Percentiles rank a stretch among this genome's conserved stretches.
Conservation (phyloP, 64 coral and sea anemone species). For the Montipora sp. region DNA sequence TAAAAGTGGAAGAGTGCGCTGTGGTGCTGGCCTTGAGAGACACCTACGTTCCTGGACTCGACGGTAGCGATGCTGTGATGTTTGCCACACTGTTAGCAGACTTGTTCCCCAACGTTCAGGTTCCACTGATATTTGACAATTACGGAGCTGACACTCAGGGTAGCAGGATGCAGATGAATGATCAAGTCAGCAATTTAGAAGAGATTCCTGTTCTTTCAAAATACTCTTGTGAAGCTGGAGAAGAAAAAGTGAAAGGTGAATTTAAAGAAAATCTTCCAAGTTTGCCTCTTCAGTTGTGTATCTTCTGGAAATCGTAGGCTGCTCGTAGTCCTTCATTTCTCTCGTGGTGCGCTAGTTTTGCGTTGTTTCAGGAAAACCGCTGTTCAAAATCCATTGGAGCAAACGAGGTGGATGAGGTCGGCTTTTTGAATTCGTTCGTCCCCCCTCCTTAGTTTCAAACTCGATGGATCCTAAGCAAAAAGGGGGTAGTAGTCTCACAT, state of each 20-base stretch:
- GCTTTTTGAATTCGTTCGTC: no score
- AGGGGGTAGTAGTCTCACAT: no score
- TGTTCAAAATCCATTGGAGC: no score
- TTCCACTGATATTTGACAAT: slow-evolving; percentile 87
- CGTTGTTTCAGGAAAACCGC: no score
- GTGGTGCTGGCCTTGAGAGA: slow-evolving; percentile 87
- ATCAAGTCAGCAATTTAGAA: slow-evolving; percentile 73
- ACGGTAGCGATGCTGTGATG: slow-evolving; percentile 86
- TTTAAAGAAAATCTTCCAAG: background rate
- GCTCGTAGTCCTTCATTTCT: no score
- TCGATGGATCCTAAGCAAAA: no score
- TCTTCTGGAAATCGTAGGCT: no score
- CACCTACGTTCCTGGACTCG: slow-evolving; percentile 80
- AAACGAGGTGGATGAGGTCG: no score
- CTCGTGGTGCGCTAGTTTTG: no score
- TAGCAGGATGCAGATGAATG: slow-evolving; percentile 72
- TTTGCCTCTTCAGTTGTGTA: background rate
- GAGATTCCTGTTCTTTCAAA: slow-evolving; percentile 72
- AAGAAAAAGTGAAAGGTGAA: slow-evolving; percentile 63
- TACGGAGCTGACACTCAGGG: slow-evolving; percentile 51
- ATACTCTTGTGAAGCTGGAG: slow-evolving; percentile 4
- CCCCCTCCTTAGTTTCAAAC: no score
- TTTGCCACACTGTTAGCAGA: slow-evolving; percentile 83
- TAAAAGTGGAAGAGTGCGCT: slow-evolving; percentile 80
- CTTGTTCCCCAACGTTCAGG: slow-evolving; percentile 76